These are phyloP conservation scores for Papilio dardanus DNA, from an alignment of 1,140 invertebrate species.

Conservation along the genomic window DNA sequence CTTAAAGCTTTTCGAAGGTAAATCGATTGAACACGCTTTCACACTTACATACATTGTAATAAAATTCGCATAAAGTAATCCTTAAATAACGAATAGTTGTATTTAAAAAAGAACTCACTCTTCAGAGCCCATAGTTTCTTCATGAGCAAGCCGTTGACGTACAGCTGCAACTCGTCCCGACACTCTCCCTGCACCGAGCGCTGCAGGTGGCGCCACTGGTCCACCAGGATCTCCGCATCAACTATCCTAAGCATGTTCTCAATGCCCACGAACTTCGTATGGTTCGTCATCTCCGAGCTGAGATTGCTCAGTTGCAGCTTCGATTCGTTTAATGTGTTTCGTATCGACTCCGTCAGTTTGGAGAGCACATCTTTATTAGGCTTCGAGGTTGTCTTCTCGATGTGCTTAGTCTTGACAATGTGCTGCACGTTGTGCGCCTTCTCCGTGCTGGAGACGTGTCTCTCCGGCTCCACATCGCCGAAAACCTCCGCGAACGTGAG, in stretches of 20 bases:
- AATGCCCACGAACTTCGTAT: slow-evolving; percentile 72
- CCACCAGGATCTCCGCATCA: slow-evolving; percentile 78
- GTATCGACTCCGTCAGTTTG: slow-evolving; percentile 62
- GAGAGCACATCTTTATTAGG: slow-evolving; percentile 60
- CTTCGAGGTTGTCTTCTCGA: slow-evolving; percentile 61
- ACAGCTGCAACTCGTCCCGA: slow-evolving; percentile 84
- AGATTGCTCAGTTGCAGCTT: slow-evolving; percentile 52
- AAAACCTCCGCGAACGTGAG: slow-evolving; percentile 69
- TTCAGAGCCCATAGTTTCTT: slow-evolving; percentile 88
- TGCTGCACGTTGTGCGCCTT: slow-evolving; percentile 75
- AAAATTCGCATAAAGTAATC: background rate
- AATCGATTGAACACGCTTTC: background rate
- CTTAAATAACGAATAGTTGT: slow-evolving; percentile 32
- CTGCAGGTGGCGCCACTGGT: slow-evolving; percentile 75
- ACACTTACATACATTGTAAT: background rate
- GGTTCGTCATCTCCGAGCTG: slow-evolving; percentile 48
- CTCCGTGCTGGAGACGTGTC: slow-evolving; percentile 59
- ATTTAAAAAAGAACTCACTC: slow-evolving; percentile 82
- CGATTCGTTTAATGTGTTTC: slow-evolving; percentile 64
- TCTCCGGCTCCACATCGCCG: slow-evolving; percentile 55
- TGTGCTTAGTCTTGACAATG: slow-evolving; percentile 64
- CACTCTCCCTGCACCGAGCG: slow-evolving; percentile 77
- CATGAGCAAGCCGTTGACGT: slow-evolving; percentile 84
- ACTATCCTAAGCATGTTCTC: slow-evolving; percentile 82
- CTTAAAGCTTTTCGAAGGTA: background rate